A percentile compares a stretch with the other conserved stretches of the same genome.
Evolutionary conservation across 2,797 vertebrate genomes (phyloP).

Genomic region (Glyptemys insculpta): DNA sequence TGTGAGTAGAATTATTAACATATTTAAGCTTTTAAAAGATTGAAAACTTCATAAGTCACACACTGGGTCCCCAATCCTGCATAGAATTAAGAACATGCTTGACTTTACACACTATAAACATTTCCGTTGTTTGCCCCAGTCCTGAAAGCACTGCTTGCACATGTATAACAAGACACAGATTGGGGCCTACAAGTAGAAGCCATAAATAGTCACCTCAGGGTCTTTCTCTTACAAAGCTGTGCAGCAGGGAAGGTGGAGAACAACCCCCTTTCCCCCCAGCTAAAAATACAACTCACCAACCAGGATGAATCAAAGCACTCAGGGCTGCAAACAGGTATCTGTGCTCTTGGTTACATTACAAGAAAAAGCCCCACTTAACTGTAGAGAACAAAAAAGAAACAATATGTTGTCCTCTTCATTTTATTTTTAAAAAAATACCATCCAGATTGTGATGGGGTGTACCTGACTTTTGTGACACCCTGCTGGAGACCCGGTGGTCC

Average conservation of each 20-base stretch:
- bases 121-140: not conserved
- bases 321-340: not conserved
- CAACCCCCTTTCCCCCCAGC: rapidly evolving
- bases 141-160: not conserved
- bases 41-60: not conserved
- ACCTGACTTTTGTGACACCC: not conserved
- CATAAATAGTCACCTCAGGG: not conserved
- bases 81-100: not conserved
- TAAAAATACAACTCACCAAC: not conserved
- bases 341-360: not conserved
- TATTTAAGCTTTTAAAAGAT: not conserved
- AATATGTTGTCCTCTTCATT: not conserved
- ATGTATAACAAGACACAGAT: not conserved
- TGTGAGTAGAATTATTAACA: not conserved
- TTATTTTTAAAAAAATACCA: not conserved
- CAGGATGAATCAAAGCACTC: not conserved
- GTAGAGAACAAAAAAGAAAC: not conserved
- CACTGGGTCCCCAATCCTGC: not conserved
- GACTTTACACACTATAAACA: not conserved
- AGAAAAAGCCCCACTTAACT: not conserved
- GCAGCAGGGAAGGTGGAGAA: not conserved
- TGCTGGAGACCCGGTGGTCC: not conserved
- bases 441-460: not conserved
- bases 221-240: not conserved
- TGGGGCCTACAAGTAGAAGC: not conserved